phyloP scores from a whole-genome alignment of 2,797 vertebrate species.

The Lacerta agilis region DNA sequence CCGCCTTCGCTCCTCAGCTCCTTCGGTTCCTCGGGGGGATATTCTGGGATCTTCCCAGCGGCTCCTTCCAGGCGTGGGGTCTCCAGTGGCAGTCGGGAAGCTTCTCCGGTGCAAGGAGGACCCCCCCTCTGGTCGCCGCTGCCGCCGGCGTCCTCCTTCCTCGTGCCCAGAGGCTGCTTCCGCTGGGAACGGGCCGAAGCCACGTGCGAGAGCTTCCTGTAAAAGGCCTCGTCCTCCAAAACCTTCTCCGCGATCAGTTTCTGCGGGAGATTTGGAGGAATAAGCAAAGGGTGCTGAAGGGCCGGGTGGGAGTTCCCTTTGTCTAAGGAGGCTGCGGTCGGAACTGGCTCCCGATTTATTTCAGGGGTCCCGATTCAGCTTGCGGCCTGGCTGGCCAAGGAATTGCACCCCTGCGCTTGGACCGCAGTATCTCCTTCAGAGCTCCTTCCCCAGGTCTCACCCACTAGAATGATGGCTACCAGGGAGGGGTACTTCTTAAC shows the following conservation, averaged over 20 bases:
- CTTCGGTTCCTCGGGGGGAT: slow-evolving; percentile 52
- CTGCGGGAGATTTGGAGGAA: slow-evolving; percentile 62
- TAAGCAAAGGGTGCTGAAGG: not conserved
- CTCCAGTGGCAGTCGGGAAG: fast-evolving
- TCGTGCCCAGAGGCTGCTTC: slow-evolving; percentile 74
- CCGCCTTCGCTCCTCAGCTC: not conserved
- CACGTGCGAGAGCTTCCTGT: slow-evolving; percentile 82
- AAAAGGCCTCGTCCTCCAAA: slow-evolving; percentile 81
- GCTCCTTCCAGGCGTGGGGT: not conserved
- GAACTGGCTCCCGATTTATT: too few relatives aligned
- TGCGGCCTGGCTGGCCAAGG: too few relatives aligned
- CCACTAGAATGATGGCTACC: too few relatives aligned
- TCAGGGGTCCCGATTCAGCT: too few relatives aligned
- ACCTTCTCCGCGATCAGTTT: slow-evolving; percentile 88
- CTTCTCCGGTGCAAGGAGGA: fast-evolving
- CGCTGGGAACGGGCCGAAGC: slow-evolving; percentile 79
- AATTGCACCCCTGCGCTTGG: too few relatives aligned
- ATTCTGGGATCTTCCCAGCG: slow-evolving; percentile 33
- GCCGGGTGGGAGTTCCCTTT: too few relatives aligned
- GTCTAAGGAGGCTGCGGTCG: too few relatives aligned
- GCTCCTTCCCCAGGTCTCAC: too few relatives aligned
- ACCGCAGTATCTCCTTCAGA: too few relatives aligned
- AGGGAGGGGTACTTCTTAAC: too few relatives aligned
- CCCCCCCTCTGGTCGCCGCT: slow-evolving; percentile 25
- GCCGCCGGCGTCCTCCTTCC: slow-evolving; percentile 28